Base-by-base conservation (phyloP, 2,888 invertebrate species). In the Mimachlamys varia region DNA sequence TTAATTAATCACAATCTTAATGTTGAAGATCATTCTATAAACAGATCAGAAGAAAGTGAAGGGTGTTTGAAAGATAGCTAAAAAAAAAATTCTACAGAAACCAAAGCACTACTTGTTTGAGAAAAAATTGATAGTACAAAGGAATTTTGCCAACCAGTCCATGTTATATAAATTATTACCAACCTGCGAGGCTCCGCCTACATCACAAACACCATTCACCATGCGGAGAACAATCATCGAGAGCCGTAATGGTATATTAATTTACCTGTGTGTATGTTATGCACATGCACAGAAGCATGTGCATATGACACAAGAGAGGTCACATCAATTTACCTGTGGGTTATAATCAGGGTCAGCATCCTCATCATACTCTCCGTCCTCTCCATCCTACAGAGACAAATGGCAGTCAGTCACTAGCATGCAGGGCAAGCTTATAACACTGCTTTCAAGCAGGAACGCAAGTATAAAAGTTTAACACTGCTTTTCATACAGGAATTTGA, bases 361-460 rank as follows among this genome's bases (percentile, higher is more conserved):
- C 92, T 96, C 96, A 92, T 96, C 95, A 93, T 95, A 95, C 27
- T 96, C 95, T 38, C 94, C 96, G 37, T 94, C 95, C 89, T 95
- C 95, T 87, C 92, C 95, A 22, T 93, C 93, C 87, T 94, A 92
- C 17, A 62, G 89, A 91, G 19, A 76, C 49, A 90, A 88, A 50
- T 87, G 27, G 49, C 38, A 49, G 17, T 87, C 76, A 76, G 50
- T 22, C 87, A 62, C 13, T 87, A 76, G 27, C 76, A 76, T 15
- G 62, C 22, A 10, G 22, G 62, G 10, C n/a, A n/a, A n/a, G 15
- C 7, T 10, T 62, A 3, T 62, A 62, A 62, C 62, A n/a, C 62
- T 27, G 62, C 19, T n/a, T 22, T 62, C 27, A 62, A 7, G 15
- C 13, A 53, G 5, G 19, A 53, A 13, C 15, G 5, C 12, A 44